phyloP scores from a whole-genome alignment of 2,113 vertebrate genomes.

The Cygnus buccinator region DNA sequence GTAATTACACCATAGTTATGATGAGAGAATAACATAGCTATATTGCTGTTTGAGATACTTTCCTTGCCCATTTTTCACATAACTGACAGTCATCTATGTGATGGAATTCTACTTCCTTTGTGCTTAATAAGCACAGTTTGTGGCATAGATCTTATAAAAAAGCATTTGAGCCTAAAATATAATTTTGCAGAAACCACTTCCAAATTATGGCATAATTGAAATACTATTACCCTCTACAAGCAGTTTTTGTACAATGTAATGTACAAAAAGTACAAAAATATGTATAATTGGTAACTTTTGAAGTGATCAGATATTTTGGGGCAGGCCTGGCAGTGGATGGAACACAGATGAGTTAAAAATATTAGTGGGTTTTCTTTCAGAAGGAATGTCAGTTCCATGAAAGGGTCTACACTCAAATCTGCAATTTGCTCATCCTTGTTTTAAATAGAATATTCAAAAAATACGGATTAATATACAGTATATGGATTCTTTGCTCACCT shows the following conservation, averaged over 20 bases:
- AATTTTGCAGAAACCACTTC: neutral
- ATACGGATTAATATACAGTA: neutral
- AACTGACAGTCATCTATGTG: neutral
- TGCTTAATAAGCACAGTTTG: neutral
- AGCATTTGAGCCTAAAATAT: neutral
- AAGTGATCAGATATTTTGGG: neutral
- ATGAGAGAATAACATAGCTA: neutral
- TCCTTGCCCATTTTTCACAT: neutral
- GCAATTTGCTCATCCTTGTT: neutral
- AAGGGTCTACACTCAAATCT: neutral
- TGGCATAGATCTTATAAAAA: neutral
- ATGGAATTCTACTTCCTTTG: neutral
- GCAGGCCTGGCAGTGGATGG: neutral
- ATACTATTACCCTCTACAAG: neutral
- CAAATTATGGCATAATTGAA: neutral
- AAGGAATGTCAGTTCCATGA: neutral
- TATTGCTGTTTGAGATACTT: neutral
- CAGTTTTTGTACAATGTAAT: neutral
- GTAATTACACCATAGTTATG: neutral
- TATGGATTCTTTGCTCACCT: neutral
- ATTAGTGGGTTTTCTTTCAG: neutral
- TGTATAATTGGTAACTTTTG: neutral
- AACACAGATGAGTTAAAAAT: neutral
- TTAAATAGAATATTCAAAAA: neutral
- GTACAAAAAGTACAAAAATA: neutral